Evolutionary conservation across 2,888 invertebrate genomes (phyloP).

Genomic region (Polyommatus iphigenia): DNA sequence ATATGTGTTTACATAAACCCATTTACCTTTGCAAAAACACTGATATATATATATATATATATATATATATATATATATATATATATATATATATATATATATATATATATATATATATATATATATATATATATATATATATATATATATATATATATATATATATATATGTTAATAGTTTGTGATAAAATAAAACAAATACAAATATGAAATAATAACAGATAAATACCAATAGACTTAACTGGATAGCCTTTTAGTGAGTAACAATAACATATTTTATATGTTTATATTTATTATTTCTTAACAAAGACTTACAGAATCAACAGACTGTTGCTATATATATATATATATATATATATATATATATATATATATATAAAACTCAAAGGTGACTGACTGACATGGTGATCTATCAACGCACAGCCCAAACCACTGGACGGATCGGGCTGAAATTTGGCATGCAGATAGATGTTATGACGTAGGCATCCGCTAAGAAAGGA

Average conservation of each 20-base stretch:
- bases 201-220: neutral
- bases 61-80: neutral
- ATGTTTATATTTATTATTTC: no score
- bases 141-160: neutral
- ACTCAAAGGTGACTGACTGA: no score
- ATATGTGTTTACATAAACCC: neutral
- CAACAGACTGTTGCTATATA: no score
- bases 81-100: neutral
- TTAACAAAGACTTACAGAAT: no score
- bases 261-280: neutral
- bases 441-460: no score
- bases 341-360: no score
- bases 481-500: no score
- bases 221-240: neutral
- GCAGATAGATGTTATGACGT: no score
- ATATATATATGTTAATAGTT: neutral
- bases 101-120: neutral
- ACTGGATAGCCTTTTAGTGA: neutral
- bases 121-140: neutral
- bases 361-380: no score
- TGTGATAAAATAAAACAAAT: conserved; percentile 1
- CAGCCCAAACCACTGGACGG: no score
- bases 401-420: no score
- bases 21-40: conserved; percentile 4
- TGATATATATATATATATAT: neutral